Evolutionary conservation across 2,797 vertebrate genomes (phyloP), one percentile per base, ranked within the genome.

Genomic region (Chiloscyllium punctatum): DNA sequence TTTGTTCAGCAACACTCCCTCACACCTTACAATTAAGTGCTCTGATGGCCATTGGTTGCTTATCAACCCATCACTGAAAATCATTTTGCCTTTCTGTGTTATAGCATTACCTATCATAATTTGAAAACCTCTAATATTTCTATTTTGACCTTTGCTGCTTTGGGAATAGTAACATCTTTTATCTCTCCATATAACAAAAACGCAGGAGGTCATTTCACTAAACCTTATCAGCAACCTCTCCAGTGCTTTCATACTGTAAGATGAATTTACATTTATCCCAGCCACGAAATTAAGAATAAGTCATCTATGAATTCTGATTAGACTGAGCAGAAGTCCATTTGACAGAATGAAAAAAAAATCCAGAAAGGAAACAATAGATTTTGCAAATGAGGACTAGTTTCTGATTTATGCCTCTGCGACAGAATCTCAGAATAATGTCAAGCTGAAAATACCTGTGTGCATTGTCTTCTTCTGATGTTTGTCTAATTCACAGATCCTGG

Each of bases 391-490:
- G 48, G 48, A 7, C 13, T 74, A 27, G 16, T 95, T n/a, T 6
- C 48, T 77, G 71, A 48, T 51, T 53, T 5, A 27, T 51, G 42
- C 4, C 30, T n/a, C 25, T 4, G 42, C 18, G 5, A 48, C 42
- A 48, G 42, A 74, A 77, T n/a, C 68, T 1, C 88, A 91, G 33
- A 91, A 53, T 72, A 48, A 72, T 7, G 15, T 74, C 30, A 94
- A 57, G 18, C 16, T 53, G 23, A 30, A 96, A 97, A 98, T 98
- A 99, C 98, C 98, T 99, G 98, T 98, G 99, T 98, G 98, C 98
- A 99, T 99, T 98, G 98, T 99, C 98, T 98, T 98, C 98, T 98
- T 98, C 98, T 98, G 98, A 98, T 48, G 57, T 62, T 62, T 62
- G 57, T 62, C 48, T 57, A 27, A 48, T 33, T 51, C 25, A 77